Evolutionary conservation across 1,140 invertebrate species (phyloP).

Genomic region (Drosophila lowei): DNA sequence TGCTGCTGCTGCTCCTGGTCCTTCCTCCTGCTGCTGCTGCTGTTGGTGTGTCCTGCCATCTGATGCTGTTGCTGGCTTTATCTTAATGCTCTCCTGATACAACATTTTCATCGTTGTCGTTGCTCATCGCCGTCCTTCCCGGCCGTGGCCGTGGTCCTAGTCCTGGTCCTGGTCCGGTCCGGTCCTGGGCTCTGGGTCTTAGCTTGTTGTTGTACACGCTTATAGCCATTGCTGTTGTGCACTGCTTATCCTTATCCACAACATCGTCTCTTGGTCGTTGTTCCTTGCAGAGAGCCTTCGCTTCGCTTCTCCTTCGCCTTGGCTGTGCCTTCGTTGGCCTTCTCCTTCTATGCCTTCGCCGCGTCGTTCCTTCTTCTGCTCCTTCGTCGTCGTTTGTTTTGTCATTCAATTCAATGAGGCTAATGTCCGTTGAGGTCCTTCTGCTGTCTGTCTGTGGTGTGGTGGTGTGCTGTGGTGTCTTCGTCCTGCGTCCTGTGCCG

Average conservation of each 20-base stretch:
- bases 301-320: slow-evolving; percentile 23
- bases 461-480: slow-evolving; percentile 39
- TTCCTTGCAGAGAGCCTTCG: slow-evolving; percentile 8
- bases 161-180: too few species aligned
- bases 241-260: slow-evolving; percentile 79
- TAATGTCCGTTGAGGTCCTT: slow-evolving; percentile 78
- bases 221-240: slow-evolving; percentile 50
- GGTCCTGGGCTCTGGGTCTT: slow-evolving; percentile 9
- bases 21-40: neutral
- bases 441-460: slow-evolving; percentile 6
- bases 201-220: slow-evolving; percentile 27
- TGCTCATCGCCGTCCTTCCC: slow-evolving; percentile 38
- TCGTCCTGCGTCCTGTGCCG: slow-evolving; percentile 36
- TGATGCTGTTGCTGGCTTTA: slow-evolving; percentile 76
- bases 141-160: neutral
- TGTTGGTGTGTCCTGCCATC: slow-evolving; percentile 44
- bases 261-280: slow-evolving; percentile 55
- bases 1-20: slow-evolving; percentile 59
- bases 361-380: slow-evolving; percentile 14
- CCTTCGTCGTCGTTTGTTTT: slow-evolving; percentile 71
- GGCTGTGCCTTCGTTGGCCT: neutral
- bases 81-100: slow-evolving; percentile 79
- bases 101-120: slow-evolving; percentile 66
- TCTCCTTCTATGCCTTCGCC: slow-evolving; percentile 10
- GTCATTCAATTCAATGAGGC: slow-evolving; percentile 83